Conservation (phyloP, 2,888 invertebrate genomes). For the Sinotaia quadrata region DNA sequence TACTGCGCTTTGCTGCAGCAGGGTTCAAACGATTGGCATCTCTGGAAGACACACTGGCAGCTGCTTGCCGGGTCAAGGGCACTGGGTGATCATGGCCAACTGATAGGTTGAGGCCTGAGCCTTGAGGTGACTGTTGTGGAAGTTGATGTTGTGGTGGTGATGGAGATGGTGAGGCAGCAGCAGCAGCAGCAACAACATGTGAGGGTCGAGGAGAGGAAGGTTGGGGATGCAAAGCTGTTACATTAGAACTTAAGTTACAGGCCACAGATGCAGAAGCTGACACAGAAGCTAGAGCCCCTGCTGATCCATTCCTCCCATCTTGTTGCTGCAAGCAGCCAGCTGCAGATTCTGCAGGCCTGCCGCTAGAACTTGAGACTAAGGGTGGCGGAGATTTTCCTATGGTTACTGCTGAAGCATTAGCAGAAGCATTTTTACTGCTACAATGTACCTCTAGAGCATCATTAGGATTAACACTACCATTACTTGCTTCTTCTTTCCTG, state of each 20-base stretch:
- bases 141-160: constrained; percentile 3
- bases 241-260: too few species aligned
- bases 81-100: constrained; percentile 17
- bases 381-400: not conserved
- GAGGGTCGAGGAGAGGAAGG: constrained; percentile 6
- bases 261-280: not conserved
- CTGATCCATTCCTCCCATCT: not conserved
- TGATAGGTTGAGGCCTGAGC: constrained; percentile 5
- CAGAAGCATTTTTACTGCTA: constrained; percentile 22
- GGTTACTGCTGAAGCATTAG: not conserved
- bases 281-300: constrained; percentile 1
- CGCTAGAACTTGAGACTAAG: not conserved
- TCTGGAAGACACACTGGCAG: constrained; percentile 14
- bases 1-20: constrained; percentile 64
- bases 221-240: not conserved
- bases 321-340: constrained; percentile 15
- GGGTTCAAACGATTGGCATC: constrained; percentile 51
- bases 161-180: constrained; percentile 18
- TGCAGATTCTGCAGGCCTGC: constrained; percentile 25
- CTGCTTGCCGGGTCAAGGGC: constrained; percentile 22
- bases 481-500: not conserved
- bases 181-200: constrained; percentile 12
- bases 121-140: constrained; percentile 22
- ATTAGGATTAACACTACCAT: not conserved
- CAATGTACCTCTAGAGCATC: constrained; percentile 16